Percentiles rank a stretch among this genome's conserved stretches.
These are phyloP conservation scores for Cairina moschata DNA, from an alignment of 2,113 vertebrate species.

Conservation along the genomic window DNA sequence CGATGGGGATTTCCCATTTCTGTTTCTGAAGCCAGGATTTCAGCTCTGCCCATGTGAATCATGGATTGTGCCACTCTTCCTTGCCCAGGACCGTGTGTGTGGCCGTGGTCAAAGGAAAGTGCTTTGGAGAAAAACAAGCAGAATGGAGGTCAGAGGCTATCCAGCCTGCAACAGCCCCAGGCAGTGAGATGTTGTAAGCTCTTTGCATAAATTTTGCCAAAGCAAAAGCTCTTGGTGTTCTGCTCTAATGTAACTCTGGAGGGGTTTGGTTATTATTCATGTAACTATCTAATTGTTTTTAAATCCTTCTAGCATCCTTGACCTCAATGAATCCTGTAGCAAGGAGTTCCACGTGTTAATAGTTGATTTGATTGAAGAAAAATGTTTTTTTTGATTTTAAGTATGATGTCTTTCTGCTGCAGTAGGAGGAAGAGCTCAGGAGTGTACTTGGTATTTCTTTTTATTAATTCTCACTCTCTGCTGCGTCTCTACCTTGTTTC, in stretches of 20 bases:
- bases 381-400: not conserved
- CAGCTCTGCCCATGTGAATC: not conserved
- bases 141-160: not conserved
- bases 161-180: not conserved
- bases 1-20: accelerated
- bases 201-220: not conserved
- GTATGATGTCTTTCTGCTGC: accelerated
- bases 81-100: accelerated
- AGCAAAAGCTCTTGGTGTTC: not conserved
- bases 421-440: not conserved
- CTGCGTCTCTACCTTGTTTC: not conserved
- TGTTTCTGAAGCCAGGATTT: not conserved
- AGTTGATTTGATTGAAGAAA: not conserved
- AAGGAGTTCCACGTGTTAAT: not conserved
- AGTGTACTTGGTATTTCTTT: not conserved
- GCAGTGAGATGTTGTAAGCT: not conserved
- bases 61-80: not conserved
- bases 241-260: not conserved
- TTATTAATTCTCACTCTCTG: not conserved
- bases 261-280: not conserved
- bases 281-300: not conserved
- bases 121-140: too few species aligned
- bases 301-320: not conserved
- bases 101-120: not conserved
- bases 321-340: not conserved